Evolutionary conservation across 2,113 vertebrate genomes (phyloP).

Genomic region (Pontoporia blainvillei): DNA sequence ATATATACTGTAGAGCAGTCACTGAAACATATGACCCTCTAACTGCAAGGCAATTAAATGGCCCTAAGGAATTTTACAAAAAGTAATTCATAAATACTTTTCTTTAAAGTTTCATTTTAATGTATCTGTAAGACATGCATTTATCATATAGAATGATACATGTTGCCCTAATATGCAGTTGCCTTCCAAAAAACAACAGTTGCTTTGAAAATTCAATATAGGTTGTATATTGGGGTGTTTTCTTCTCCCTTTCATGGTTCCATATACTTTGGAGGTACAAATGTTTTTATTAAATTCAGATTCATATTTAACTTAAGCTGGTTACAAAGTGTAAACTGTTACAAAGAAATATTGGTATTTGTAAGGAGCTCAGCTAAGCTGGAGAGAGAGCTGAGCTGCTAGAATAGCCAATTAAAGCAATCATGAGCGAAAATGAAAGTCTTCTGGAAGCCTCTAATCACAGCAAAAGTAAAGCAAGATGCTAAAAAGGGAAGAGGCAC

Average conservation of each 20-base stretch:
- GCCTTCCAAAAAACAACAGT: background rate
- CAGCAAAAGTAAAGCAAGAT: background rate
- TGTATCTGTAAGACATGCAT: background rate
- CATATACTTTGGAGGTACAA: background rate
- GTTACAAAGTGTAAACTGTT: background rate
- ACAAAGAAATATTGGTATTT: background rate
- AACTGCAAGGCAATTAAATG: background rate
- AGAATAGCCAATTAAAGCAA: background rate
- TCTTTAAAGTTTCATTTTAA: slow-evolving; percentile 26
- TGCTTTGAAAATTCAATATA: background rate
- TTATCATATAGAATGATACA: background rate
- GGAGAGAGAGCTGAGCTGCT: background rate
- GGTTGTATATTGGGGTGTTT: fast-evolving
- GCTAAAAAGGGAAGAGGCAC: background rate
- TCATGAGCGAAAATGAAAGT: background rate
- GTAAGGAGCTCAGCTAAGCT: background rate
- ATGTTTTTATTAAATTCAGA: background rate
- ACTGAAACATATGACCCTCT: background rate
- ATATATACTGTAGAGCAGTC: background rate
- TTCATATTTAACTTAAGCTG: background rate
- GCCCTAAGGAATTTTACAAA: background rate
- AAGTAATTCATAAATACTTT: background rate
- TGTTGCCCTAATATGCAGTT: slow-evolving; percentile 10
- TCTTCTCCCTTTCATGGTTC: background rate
- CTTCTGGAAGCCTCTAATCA: background rate